phyloP scores from a whole-genome alignment of 2,888 invertebrate species.

The Entomobrya proxima region DNA sequence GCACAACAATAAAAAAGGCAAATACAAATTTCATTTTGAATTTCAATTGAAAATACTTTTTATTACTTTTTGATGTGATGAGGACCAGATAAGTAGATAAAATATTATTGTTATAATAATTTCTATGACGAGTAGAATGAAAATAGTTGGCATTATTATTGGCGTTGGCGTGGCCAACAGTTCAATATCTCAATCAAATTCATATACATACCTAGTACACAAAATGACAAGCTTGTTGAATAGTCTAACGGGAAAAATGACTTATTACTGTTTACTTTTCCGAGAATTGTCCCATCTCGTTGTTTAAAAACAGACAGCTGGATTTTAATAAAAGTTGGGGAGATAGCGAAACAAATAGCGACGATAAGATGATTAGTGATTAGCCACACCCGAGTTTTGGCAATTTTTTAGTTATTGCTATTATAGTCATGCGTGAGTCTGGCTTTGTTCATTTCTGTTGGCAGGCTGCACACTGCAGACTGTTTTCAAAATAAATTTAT shows the following conservation, averaged over 20 bases:
- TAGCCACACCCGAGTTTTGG: conserved; percentile 33
- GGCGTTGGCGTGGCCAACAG: conserved; percentile 39
- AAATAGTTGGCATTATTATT: background rate
- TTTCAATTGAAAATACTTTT: conserved; percentile 3
- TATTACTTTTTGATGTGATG: conserved; percentile 9
- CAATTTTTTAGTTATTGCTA: background rate
- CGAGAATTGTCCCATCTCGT: background rate
- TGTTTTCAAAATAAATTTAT: no score
- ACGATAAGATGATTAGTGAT: conserved; percentile 46
- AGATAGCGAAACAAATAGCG: conserved; percentile 14
- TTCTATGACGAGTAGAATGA: background rate
- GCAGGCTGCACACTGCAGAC: no score
- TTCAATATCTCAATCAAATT: conserved; percentile 14
- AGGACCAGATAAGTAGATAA: background rate
- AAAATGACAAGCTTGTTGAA: background rate
- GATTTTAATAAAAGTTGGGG: background rate
- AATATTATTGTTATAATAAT: background rate
- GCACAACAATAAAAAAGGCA: conserved; percentile 31
- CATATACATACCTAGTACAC: background rate
- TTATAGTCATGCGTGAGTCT: no score
- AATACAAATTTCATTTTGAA: conserved; percentile 13
- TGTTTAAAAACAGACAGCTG: background rate
- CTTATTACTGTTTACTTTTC: background rate
- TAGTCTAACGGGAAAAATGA: conserved; percentile 1
- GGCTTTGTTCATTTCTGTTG: no score